Evolutionary conservation across 2,797 vertebrate genomes (phyloP).

Genomic region (Halcyon smyrnensis): DNA sequence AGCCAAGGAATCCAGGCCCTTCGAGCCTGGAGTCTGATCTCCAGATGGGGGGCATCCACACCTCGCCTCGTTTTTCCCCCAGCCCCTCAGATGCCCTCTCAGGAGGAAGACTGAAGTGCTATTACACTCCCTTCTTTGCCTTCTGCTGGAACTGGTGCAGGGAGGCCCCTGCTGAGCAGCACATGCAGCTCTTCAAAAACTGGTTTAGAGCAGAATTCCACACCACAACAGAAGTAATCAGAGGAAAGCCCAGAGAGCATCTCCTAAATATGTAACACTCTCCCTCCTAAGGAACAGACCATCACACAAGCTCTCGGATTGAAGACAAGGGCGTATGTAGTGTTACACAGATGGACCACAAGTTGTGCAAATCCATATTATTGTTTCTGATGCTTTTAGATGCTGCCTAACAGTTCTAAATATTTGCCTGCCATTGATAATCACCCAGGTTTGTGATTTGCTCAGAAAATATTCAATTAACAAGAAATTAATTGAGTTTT

Average conservation of each 20-base stretch:
- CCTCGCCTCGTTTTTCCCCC: background rate
- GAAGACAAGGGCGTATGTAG: slow-evolving; percentile 20
- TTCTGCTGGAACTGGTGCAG: background rate
- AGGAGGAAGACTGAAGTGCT: background rate
- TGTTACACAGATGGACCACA: slow-evolving; percentile 42
- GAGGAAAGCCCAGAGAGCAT: background rate
- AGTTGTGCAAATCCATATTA: slow-evolving; percentile 64
- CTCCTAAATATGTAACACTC: background rate
- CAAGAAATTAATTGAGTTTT: slow-evolving; percentile 22
- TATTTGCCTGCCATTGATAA: slow-evolving; percentile 54
- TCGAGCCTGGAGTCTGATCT: background rate
- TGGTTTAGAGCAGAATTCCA: background rate
- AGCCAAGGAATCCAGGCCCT: background rate
- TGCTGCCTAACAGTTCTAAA: slow-evolving; percentile 59
- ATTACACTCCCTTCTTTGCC: background rate
- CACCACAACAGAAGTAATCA: background rate
- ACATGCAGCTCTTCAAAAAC: background rate
- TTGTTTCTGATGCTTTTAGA: slow-evolving; percentile 64
- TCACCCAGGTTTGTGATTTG: slow-evolving; percentile 47
- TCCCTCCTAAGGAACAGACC: slow-evolving; percentile 15
- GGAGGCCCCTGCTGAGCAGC: background rate
- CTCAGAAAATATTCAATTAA: slow-evolving; percentile 57
- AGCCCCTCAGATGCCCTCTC: background rate
- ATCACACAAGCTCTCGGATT: slow-evolving; percentile 11
- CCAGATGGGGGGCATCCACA: background rate